Percentiles rank a stretch among this genome's conserved stretches.
Conservation (phyloP, 1,140 invertebrate genomes). For the Neotoxoptera formosana region DNA sequence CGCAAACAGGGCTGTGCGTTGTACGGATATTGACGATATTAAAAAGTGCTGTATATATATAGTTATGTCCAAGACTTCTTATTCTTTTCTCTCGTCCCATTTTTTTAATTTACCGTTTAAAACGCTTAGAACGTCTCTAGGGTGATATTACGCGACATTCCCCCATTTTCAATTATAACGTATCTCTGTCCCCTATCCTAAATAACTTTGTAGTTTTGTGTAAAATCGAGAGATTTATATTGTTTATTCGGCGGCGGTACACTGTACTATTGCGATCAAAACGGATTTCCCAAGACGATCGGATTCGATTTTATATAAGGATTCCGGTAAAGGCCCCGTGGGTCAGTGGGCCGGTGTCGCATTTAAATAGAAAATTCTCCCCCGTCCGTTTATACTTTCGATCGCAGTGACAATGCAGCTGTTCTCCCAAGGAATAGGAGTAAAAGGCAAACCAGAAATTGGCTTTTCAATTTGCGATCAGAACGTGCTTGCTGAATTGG, state of each 20-base stretch:
- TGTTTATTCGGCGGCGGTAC: slow-evolving; percentile 13
- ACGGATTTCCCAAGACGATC: slow-evolving; percentile 52
- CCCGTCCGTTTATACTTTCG: not conserved
- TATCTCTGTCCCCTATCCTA: slow-evolving; percentile 8
- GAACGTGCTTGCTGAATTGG: slow-evolving; percentile 51
- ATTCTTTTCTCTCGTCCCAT: slow-evolving; percentile 40
- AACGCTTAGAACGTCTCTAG: slow-evolving; percentile 50
- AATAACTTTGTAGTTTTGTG: slow-evolving; percentile 48
- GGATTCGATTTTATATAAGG: slow-evolving; percentile 21
- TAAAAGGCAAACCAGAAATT: slow-evolving; percentile 47
- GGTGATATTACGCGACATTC: slow-evolving; percentile 48
- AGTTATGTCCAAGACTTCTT: slow-evolving; percentile 46
- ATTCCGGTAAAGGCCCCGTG: slow-evolving; percentile 43
- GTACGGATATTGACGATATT: slow-evolving; percentile 47
- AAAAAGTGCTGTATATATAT: slow-evolving; percentile 45
- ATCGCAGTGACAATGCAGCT: slow-evolving; percentile 48
- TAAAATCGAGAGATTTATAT: slow-evolving; percentile 54
- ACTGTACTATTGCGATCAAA: slow-evolving; percentile 23
- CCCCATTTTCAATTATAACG: slow-evolving; percentile 50
- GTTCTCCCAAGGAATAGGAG: not conserved
- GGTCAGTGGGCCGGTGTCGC: slow-evolving; percentile 53
- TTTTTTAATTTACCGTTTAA: slow-evolving; percentile 51
- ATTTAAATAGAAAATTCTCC: slow-evolving; percentile 53
- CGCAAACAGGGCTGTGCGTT: slow-evolving; percentile 36
- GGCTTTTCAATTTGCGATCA: slow-evolving; percentile 58